phyloP scores from a whole-genome alignment of 2,888 invertebrate species.

The Apodemia duryi region DNA sequence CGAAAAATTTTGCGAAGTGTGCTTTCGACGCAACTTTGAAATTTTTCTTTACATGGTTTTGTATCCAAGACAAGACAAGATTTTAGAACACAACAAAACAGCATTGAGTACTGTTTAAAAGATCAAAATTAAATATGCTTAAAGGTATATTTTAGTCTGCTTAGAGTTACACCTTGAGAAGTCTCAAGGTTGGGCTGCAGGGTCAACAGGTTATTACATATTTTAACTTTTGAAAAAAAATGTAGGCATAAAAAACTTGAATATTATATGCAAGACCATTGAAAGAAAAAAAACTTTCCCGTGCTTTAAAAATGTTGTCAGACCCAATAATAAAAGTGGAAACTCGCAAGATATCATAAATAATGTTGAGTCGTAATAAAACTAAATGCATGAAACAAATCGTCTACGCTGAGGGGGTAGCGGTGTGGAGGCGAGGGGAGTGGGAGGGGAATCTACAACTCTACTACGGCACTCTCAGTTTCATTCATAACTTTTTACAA shows the following conservation, averaged over 20 bases:
- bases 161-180: too few species aligned
- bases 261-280: not conserved
- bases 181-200: too few species aligned
- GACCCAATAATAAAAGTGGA: not conserved
- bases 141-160: too few species aligned
- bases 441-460: slow-evolving; percentile 60
- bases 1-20: too few species aligned
- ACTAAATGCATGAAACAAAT: slow-evolving; percentile 74
- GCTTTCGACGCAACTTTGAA: too few species aligned
- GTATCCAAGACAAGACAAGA: too few species aligned
- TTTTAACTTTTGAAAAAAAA: not conserved
- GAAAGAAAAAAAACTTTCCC: not conserved
- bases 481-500: slow-evolving; percentile 81
- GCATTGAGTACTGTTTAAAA: too few species aligned
- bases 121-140: too few species aligned
- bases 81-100: too few species aligned
- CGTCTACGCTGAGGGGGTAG: slow-evolving; percentile 40
- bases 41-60: too few species aligned
- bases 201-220: not conserved
- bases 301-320: not conserved
- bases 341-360: slow-evolving; percentile 47
- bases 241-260: not conserved
- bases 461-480: slow-evolving; percentile 77
- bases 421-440: slow-evolving; percentile 30
- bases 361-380: slow-evolving; percentile 69